Conservation (phyloP, 2,113 vertebrate species). For the Peromyscus polionotus region DNA sequence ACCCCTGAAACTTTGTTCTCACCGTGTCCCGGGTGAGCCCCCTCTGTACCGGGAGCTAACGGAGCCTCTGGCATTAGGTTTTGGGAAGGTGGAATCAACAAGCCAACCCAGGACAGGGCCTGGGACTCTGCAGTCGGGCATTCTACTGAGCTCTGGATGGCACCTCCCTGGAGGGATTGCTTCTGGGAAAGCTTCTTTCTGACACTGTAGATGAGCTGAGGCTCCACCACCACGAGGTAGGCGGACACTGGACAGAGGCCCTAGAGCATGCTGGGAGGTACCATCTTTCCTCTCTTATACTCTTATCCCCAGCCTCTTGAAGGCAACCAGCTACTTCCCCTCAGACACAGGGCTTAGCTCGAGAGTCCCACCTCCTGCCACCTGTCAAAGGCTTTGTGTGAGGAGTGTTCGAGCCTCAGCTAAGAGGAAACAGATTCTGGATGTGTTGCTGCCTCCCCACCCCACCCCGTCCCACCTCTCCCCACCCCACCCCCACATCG, state of each 20-base stretch:
- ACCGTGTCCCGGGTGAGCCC: background rate
- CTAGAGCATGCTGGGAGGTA: background rate
- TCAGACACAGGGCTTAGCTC: background rate
- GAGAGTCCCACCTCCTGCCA: background rate
- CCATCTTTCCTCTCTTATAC: background rate
- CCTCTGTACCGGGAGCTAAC: background rate
- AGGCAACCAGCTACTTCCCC: background rate
- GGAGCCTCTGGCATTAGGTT: accelerated
- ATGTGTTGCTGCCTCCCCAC: background rate
- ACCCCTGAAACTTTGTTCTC: background rate
- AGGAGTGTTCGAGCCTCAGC: background rate
- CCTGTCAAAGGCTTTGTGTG: background rate
- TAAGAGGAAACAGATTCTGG: background rate
- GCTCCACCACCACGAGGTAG: background rate
- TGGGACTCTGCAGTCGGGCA: background rate
- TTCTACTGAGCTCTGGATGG: background rate
- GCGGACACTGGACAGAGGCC: background rate
- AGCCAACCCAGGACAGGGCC: background rate
- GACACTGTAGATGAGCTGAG: background rate
- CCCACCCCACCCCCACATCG: background rate
- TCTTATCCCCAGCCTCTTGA: background rate
- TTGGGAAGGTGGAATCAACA: accelerated
- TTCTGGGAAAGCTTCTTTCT: background rate
- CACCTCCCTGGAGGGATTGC: background rate
- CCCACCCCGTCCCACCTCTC: background rate